Conservation (phyloP, 2,113 vertebrate species). For the Scomber japonicus region DNA sequence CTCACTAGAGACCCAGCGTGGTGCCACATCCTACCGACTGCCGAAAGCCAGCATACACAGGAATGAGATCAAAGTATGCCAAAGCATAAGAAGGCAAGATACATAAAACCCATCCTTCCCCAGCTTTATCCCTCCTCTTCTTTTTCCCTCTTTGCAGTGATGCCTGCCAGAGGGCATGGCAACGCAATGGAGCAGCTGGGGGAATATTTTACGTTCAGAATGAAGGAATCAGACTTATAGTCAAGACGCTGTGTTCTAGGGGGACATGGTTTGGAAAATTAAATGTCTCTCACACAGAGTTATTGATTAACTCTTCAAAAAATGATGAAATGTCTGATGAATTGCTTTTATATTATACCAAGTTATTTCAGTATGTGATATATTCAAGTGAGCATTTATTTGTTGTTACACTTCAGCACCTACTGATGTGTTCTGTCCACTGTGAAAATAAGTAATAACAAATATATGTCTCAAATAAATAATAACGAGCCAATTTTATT, state of each 20-base stretch:
- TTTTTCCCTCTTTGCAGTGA: conserved; percentile 60
- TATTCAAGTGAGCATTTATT: not conserved
- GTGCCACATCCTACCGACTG: conserved; percentile 53
- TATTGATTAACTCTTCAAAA: not conserved
- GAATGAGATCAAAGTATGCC: conserved; percentile 75
- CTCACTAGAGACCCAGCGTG: conserved; percentile 71
- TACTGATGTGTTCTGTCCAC: not conserved
- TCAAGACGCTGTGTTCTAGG: conserved; percentile 12
- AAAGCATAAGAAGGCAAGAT: conserved; percentile 66
- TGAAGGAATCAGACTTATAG: conserved; percentile 26
- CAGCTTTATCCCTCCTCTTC: conserved; percentile 49
- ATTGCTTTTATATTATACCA: not conserved
- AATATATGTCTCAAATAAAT: not conserved
- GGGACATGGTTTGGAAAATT: conserved; percentile 10
- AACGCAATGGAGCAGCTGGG: conserved; percentile 58
- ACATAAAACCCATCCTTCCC: conserved; percentile 66
- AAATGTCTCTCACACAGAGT: conserved; percentile 1
- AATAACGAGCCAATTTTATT: not conserved
- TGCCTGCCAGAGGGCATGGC: conserved; percentile 72
- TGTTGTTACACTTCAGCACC: not conserved
- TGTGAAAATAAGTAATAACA: not conserved
- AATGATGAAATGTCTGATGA: not conserved
- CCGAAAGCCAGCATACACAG: conserved; percentile 65
- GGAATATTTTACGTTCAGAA: conserved; percentile 50
- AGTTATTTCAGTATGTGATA: not conserved